Percentiles rank a stretch among this genome's conserved stretches.
phyloP scores from a whole-genome alignment of 2,888 invertebrate genomes.

The Eledone cirrhosa region DNA sequence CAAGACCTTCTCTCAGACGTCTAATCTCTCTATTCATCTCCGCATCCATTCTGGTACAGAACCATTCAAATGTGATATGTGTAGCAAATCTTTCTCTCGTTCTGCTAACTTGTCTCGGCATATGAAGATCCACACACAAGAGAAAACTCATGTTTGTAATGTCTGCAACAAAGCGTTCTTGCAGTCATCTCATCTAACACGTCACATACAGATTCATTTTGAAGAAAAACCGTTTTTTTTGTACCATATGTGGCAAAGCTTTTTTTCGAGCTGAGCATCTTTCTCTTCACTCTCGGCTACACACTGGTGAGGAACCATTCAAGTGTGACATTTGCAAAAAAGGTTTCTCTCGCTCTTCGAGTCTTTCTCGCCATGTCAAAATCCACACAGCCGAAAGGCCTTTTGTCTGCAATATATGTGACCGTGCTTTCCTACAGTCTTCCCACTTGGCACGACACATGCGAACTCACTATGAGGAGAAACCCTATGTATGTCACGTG shows the following conservation, averaged over 20 bases:
- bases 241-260: neutral
- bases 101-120: conserved; percentile 10
- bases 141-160: neutral
- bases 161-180: neutral
- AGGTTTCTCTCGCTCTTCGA: neutral
- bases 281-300: neutral
- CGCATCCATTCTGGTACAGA: neutral
- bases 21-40: conserved; percentile 8
- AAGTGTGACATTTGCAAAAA: neutral
- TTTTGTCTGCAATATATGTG: neutral
- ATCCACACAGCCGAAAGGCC: neutral
- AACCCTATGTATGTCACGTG: neutral
- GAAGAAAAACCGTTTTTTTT: neutral
- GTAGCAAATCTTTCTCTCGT: conserved; percentile 7
- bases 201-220: neutral
- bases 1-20: neutral
- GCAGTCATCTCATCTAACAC: neutral
- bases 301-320: neutral
- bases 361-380: neutral
- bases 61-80: neutral
- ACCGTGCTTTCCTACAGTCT: neutral
- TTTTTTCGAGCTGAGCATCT: neutral
- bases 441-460: conserved; percentile 19
- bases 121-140: neutral
- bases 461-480: neutral